phyloP scores from a whole-genome alignment of 1,140 invertebrate genomes.

The Drosophila kepulauana region DNA sequence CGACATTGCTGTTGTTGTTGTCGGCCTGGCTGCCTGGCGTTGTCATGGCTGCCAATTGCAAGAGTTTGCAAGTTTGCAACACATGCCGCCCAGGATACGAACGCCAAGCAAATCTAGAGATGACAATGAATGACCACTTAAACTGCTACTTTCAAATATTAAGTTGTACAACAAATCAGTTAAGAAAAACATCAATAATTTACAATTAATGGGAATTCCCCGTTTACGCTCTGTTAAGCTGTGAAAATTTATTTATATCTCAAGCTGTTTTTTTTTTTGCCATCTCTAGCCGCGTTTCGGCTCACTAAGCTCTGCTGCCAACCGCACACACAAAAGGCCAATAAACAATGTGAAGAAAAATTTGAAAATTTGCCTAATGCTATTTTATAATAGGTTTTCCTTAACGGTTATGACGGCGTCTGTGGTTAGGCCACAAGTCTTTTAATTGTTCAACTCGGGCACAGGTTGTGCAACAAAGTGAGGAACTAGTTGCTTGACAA shows the following conservation, averaged over 20 bases:
- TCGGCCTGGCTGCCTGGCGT: constrained; percentile 23
- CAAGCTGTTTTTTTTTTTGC: not conserved
- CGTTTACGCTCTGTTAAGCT: not conserved
- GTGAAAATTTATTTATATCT: not conserved
- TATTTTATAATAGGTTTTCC: constrained; percentile 76
- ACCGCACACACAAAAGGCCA: constrained; percentile 35
- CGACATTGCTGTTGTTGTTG: constrained; percentile 16
- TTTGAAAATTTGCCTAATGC: constrained; percentile 72
- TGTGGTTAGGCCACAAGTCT: constrained; percentile 58
- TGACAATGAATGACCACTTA: not conserved
- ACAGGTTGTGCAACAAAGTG: constrained; percentile 35
- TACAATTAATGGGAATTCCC: not conserved
- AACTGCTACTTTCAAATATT: too few relatives aligned
- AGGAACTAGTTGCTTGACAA: constrained; percentile 10
- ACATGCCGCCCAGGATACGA: constrained; percentile 60
- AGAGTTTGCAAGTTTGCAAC: constrained; percentile 54
- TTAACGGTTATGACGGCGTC: constrained; percentile 65
- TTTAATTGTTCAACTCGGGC: constrained; percentile 48
- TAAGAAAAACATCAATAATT: too few relatives aligned
- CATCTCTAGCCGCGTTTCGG: constrained; percentile 38
- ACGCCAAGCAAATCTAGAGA: constrained; percentile 14
- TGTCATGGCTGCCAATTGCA: constrained; percentile 57
- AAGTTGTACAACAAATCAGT: too few relatives aligned
- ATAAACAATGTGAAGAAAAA: constrained; percentile 49
- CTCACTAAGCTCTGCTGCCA: constrained; percentile 53